Evolutionary conservation across 2,797 vertebrate species (phyloP), one percentile per base, ranked within the genome.

Genomic region (Periparus ater): DNA sequence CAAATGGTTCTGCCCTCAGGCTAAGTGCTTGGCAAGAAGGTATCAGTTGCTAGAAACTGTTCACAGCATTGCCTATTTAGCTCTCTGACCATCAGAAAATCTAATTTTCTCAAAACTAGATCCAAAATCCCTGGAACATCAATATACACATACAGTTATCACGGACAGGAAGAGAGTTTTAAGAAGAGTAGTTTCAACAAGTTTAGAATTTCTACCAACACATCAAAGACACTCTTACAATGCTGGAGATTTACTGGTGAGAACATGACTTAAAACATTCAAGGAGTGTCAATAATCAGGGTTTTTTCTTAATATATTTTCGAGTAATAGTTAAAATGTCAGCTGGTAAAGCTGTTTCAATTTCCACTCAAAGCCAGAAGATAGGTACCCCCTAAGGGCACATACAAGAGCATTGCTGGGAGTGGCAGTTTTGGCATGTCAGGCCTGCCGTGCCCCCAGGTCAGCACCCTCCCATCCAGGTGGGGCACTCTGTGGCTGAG

Each of bases 341-440:
- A 73, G 10, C 61, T 72, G 20, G 54, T 75, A n/a, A 81, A 91
- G 47, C 6, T 45, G 51, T 47, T 91, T 53, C 34, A 25, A 13
- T 54, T 61, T 87, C 53, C 45, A 73, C 13, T 53, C 34, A 12
- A 72, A 62, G 51, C 19, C 80, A 70, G 47, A 80, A 58, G 58
- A 25, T 0, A 12, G 13, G 40, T 25, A 34, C 34, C n/a, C 36
- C 30, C 63, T 48, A 38, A 47, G 51, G 44, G 38, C 44, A 76
- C 40, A 23, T 2, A 20, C 19, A 51, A 7, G 44, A n/a, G 15
- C 2, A 1, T 1, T 36, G 47, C 1, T 63, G 72, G 27, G 19
- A 85, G 42, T 10, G 38, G 61, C 54, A 63, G 3, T 38, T 17
- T 38, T 5, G 26, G 62, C 47, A 19, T 1, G 11, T 36, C 26